A percentile compares a stretch with the other conserved stretches of the same genome.
phyloP scores from a whole-genome alignment of 2,797 vertebrate genomes.

The Manis crassicaudata region DNA sequence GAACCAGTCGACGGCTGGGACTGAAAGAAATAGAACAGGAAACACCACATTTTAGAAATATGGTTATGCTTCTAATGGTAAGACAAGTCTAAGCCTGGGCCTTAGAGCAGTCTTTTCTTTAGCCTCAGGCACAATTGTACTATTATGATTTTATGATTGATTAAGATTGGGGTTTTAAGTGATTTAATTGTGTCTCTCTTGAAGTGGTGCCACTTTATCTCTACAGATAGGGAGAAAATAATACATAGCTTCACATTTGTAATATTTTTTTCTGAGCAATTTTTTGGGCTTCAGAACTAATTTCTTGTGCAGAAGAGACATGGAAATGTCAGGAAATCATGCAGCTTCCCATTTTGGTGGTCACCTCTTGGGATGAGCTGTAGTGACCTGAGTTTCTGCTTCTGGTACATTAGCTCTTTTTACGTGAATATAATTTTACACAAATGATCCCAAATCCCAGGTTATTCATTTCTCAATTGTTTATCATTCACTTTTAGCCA shows the following conservation, averaged over 20 bases:
- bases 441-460: slow-evolving; percentile 27
- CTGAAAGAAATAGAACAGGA: slow-evolving; percentile 81
- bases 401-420: slow-evolving; percentile 41
- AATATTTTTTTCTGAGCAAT: background rate
- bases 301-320: slow-evolving; percentile 6
- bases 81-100: slow-evolving; percentile 80
- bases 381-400: background rate
- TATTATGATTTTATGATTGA: slow-evolving; percentile 2
- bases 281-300: slow-evolving; percentile 27
- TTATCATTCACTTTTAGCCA: background rate
- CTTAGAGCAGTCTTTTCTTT: slow-evolving; percentile 81
- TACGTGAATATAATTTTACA: slow-evolving; percentile 45
- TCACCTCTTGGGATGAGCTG: background rate
- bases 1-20: slow-evolving; percentile 77
- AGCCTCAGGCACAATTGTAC: slow-evolving; percentile 80
- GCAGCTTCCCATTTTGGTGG: slow-evolving; percentile 32
- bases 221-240: slow-evolving; percentile 45
- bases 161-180: slow-evolving; percentile 48
- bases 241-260: slow-evolving; percentile 48
- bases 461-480: slow-evolving; percentile 26
- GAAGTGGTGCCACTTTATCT: slow-evolving; percentile 51
- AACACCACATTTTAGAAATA: slow-evolving; percentile 81
- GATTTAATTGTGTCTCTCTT: slow-evolving; percentile 35
- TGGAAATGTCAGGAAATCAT: slow-evolving; percentile 44
- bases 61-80: slow-evolving; percentile 77